Conservation (phyloP, 2,888 invertebrate genomes). For the Ophraella communa region DNA sequence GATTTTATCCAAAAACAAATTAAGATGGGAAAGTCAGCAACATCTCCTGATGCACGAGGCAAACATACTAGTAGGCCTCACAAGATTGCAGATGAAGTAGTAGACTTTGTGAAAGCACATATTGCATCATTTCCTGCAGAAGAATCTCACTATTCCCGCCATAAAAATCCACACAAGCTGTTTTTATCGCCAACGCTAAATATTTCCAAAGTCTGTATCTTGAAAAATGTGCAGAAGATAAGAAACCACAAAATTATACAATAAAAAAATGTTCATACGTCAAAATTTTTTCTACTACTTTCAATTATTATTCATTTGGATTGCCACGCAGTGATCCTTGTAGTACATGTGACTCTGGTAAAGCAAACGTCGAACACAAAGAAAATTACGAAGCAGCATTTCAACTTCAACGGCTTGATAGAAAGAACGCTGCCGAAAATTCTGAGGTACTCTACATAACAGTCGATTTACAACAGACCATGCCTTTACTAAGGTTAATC, state of each 20-base stretch:
- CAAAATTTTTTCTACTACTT: not conserved
- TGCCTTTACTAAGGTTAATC: constrained; percentile 31
- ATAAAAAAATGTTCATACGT: not conserved
- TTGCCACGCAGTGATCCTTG: too few species aligned
- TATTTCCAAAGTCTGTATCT: not conserved
- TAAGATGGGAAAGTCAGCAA: not conserved
- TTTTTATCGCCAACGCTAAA: not conserved
- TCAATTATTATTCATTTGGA: not conserved
- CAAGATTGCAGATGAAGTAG: not conserved
- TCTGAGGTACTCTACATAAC: not conserved
- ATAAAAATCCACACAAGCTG: not conserved
- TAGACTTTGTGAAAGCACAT: not conserved
- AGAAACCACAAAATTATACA: not conserved
- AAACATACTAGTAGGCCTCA: not conserved
- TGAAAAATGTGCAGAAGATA: not conserved
- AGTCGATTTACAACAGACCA: constrained; percentile 37
- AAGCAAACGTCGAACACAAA: too few species aligned
- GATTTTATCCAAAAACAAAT: not conserved
- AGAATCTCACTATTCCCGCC: not conserved
- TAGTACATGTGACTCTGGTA: too few species aligned
- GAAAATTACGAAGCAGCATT: too few species aligned
- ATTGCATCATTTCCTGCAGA: not conserved
- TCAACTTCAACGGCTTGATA: too few species aligned
- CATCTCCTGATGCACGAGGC: not conserved
- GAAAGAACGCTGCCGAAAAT: not conserved